These are phyloP conservation scores for Dromaius novaehollandiae DNA, from an alignment of 2,113 vertebrate genomes.

Conservation along the genomic window DNA sequence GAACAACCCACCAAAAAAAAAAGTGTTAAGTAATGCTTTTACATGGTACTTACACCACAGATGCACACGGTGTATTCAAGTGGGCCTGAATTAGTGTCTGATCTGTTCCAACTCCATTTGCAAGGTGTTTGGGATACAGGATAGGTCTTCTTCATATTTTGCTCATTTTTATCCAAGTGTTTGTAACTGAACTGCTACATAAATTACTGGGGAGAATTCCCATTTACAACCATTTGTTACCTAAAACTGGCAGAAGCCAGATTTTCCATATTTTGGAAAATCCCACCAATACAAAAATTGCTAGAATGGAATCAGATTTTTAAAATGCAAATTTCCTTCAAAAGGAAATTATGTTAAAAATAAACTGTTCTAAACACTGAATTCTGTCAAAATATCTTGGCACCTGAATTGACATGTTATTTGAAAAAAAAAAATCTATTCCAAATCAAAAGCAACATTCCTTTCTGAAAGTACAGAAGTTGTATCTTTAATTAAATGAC, in stretches of 20 bases:
- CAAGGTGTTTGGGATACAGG: neutral
- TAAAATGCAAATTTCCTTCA: neutral
- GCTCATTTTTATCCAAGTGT: neutral
- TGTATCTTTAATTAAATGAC: neutral
- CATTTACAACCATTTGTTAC: neutral
- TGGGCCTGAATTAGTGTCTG: neutral
- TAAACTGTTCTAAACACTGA: neutral
- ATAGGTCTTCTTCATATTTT: neutral
- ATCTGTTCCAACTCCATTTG: neutral
- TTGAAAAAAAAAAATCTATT: neutral
- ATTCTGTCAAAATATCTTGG: neutral
- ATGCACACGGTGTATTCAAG: neutral
- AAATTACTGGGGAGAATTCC: neutral
- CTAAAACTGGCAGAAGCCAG: neutral
- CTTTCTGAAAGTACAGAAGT: neutral
- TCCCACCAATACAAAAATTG: neutral
- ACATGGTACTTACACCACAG: neutral
- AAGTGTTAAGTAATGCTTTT: neutral
- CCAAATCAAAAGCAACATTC: neutral
- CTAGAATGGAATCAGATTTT: neutral
- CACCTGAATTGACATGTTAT: neutral
- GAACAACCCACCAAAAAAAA: neutral
- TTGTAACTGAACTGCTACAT: neutral
- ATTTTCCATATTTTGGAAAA: neutral
- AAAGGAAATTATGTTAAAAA: neutral